Conservation (phyloP, 2,113 vertebrate species). For the Chiloscyllium plagiosum region DNA sequence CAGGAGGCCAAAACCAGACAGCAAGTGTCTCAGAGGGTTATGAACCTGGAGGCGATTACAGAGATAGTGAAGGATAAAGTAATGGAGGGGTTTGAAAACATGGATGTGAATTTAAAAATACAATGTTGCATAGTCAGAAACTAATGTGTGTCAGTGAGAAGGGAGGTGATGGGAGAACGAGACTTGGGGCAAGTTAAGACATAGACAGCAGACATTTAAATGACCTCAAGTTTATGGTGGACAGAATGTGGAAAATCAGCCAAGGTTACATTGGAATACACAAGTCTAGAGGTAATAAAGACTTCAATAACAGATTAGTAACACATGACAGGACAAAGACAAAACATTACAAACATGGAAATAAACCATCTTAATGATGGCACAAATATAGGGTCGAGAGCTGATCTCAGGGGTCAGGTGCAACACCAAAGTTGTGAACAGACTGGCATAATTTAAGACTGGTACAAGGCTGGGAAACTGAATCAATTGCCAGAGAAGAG, state of each 20-base stretch:
- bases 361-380: background rate
- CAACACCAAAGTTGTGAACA: background rate
- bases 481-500: background rate
- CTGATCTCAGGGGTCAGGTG: background rate
- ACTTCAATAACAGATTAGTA: background rate
- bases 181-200: background rate
- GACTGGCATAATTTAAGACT: background rate
- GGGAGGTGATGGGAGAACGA: no score
- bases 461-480: background rate
- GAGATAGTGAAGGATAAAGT: background rate
- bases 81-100: background rate
- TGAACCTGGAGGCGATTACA: background rate
- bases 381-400: background rate
- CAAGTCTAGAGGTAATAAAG: background rate
- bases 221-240: background rate
- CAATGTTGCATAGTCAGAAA: background rate
- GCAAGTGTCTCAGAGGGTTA: background rate
- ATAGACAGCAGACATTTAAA: background rate
- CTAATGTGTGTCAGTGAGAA: background rate
- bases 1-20: background rate
- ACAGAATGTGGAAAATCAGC: background rate
- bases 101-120: background rate
- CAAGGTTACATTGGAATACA: background rate
- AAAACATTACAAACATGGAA: background rate
- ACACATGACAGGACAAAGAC: background rate